These are phyloP conservation scores for Pedionomus torquatus DNA, from an alignment of 2,113 vertebrate species.

Conservation along the genomic window DNA sequence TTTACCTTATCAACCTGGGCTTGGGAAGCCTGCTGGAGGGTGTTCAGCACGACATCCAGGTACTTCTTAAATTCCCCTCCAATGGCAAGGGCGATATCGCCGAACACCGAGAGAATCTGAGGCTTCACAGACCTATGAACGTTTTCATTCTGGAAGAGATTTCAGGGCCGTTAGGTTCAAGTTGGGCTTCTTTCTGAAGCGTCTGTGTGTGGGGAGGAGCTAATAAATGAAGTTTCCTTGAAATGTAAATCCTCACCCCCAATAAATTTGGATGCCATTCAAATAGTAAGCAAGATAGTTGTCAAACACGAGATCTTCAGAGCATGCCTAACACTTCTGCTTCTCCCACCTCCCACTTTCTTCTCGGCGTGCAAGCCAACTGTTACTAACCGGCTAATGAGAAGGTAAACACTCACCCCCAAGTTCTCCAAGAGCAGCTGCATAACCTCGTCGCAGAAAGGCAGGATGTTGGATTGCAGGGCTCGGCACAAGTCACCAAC, in stretches of 20 bases:
- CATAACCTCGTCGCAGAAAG: slow-evolving; percentile 98
- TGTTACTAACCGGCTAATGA: slow-evolving; percentile 1
- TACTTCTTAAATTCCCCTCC: slow-evolving; percentile 99
- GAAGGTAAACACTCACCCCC: slow-evolving; percentile 83
- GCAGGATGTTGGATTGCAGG: slow-evolving; percentile 93
- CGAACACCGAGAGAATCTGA: slow-evolving; percentile 96
- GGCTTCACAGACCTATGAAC: slow-evolving; percentile 98
- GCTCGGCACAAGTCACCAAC: slow-evolving; percentile 95
- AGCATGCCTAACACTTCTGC: background rate
- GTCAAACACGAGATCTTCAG: slow-evolving; percentile 7
- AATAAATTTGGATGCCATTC: background rate
- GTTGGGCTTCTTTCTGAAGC: background rate
- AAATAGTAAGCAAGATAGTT: background rate
- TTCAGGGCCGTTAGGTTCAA: background rate
- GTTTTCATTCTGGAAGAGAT: slow-evolving; percentile 88
- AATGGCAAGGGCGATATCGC: slow-evolving; percentile 95
- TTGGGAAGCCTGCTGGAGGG: slow-evolving; percentile 95
- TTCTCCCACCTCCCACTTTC: slow-evolving; percentile 51
- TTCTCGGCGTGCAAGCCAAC: background rate
- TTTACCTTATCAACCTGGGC: slow-evolving; percentile 97
- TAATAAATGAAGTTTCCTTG: background rate
- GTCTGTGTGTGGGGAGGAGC: background rate
- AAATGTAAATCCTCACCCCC: background rate
- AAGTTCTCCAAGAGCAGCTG: slow-evolving; percentile 96
- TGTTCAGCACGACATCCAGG: slow-evolving; percentile 94